Conservation (phyloP, 2,113 vertebrate genomes). For the Triplophysa tibetana region DNA sequence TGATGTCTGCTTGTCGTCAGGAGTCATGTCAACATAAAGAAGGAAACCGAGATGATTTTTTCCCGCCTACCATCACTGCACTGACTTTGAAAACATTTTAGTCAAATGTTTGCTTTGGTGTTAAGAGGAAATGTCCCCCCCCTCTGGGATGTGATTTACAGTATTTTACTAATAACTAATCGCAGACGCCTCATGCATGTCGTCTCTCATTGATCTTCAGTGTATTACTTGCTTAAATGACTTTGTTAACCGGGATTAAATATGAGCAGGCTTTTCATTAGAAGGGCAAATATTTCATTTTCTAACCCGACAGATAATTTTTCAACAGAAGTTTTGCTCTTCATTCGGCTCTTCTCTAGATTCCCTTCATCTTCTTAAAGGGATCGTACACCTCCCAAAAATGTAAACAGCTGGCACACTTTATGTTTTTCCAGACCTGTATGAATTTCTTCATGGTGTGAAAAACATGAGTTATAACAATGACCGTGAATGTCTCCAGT, state of each 20-base stretch:
- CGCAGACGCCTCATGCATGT: background rate
- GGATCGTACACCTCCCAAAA: background rate
- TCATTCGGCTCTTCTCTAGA: background rate
- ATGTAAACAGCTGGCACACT: too few species aligned
- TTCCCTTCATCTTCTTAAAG: conserved; percentile 29
- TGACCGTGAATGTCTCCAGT: background rate
- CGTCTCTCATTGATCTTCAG: conserved; percentile 14
- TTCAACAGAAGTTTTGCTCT: background rate
- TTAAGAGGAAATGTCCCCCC: background rate
- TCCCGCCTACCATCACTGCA: background rate
- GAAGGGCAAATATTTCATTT: conserved; percentile 17
- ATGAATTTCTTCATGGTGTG: too few species aligned
- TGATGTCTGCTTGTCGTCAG: background rate
- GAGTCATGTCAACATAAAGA: background rate
- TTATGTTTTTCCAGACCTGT: background rate
- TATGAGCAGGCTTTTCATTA: conserved; percentile 40
- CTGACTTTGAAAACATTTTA: background rate
- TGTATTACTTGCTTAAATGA: conserved; percentile 33
- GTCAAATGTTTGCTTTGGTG: conserved; percentile 13
- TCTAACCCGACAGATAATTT: background rate
- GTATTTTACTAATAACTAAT: conserved; percentile 30
- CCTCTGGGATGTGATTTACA: conserved; percentile 3
- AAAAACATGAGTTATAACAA: too few species aligned
- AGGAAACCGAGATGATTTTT: background rate
- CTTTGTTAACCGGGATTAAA: conserved; percentile 39